phyloP scores from a whole-genome alignment of 2,888 invertebrate species.

The Chloroclysta siterata region DNA sequence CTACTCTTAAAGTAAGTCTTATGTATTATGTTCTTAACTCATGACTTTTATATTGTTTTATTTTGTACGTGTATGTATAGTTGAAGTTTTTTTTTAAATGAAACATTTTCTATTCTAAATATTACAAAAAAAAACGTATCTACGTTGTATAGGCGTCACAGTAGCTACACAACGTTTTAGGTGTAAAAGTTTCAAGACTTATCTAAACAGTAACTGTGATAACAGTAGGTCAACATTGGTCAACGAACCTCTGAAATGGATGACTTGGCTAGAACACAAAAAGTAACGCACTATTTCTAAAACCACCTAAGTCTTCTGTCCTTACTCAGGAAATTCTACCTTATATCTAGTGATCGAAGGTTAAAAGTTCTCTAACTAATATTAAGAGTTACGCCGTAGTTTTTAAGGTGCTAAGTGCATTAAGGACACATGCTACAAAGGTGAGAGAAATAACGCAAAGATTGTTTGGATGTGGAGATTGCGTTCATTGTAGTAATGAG shows the following conservation, averaged over 20 bases:
- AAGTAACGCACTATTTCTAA: constrained; percentile 40
- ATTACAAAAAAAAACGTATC: too few relatives aligned
- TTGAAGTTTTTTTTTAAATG: too few relatives aligned
- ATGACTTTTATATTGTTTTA: too few relatives aligned
- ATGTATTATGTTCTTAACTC: too few relatives aligned
- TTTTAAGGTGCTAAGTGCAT: constrained; percentile 45
- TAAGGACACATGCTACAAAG: constrained; percentile 72
- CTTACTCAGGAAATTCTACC: constrained; percentile 5
- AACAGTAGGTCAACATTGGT: constrained; percentile 57
- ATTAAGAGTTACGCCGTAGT: constrained; percentile 22
- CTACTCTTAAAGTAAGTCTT: too few relatives aligned
- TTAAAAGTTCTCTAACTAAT: constrained; percentile 10
- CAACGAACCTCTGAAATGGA: constrained; percentile 57
- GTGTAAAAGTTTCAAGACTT: constrained; percentile 37
- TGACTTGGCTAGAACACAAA: constrained; percentile 62
- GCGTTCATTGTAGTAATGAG: constrained; percentile 61
- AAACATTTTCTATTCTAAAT: too few relatives aligned
- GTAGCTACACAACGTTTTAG: neutral
- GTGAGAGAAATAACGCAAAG: constrained; percentile 65
- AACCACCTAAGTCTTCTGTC: constrained; percentile 13
- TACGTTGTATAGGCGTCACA: too few relatives aligned
- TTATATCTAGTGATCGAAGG: fast-evolving
- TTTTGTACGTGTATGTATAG: too few relatives aligned
- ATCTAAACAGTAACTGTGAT: constrained; percentile 47
- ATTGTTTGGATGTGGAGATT: constrained; percentile 59